These are phyloP conservation scores for Hipposideros armiger DNA, from an alignment of 2,113 vertebrate genomes.

Conservation along the genomic window DNA sequence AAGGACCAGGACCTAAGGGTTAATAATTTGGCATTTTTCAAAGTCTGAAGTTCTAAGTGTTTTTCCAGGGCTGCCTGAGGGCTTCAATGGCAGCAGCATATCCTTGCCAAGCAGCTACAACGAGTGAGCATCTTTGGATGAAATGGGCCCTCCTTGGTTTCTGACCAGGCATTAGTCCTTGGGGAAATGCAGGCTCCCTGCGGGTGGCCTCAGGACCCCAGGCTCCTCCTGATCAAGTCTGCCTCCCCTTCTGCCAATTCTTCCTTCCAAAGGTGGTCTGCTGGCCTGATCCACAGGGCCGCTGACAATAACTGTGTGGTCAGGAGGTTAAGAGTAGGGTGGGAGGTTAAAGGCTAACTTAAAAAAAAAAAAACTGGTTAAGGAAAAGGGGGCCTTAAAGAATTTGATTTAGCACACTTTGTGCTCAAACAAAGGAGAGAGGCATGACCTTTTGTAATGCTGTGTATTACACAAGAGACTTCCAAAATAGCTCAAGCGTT, in stretches of 20 bases:
- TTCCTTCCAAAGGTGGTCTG: background rate
- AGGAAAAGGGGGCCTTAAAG: background rate
- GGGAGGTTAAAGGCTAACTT: background rate
- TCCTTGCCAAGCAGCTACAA: background rate
- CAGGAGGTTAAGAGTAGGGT: background rate
- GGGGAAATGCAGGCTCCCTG: background rate
- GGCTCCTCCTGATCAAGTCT: background rate
- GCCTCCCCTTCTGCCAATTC: background rate
- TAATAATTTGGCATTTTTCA: conserved; percentile 58
- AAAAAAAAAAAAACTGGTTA: background rate
- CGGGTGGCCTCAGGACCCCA: background rate
- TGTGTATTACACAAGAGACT: background rate
- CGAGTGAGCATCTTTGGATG: background rate
- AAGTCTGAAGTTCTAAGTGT: conserved; percentile 44
- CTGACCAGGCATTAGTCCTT: background rate
- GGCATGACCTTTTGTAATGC: background rate
- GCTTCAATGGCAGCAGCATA: background rate
- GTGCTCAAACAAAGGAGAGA: background rate
- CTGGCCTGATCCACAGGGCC: background rate
- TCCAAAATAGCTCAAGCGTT: conserved; percentile 45
- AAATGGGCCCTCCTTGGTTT: background rate
- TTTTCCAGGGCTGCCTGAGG: conserved; percentile 6
- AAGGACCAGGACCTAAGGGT: background rate
- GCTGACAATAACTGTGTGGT: background rate
- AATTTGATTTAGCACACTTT: background rate